Percentiles rank a stretch among this genome's conserved stretches.
These are phyloP conservation scores for Leptopterna dolabrata DNA, from an alignment of 2,888 invertebrate species.

Conservation along the genomic window DNA sequence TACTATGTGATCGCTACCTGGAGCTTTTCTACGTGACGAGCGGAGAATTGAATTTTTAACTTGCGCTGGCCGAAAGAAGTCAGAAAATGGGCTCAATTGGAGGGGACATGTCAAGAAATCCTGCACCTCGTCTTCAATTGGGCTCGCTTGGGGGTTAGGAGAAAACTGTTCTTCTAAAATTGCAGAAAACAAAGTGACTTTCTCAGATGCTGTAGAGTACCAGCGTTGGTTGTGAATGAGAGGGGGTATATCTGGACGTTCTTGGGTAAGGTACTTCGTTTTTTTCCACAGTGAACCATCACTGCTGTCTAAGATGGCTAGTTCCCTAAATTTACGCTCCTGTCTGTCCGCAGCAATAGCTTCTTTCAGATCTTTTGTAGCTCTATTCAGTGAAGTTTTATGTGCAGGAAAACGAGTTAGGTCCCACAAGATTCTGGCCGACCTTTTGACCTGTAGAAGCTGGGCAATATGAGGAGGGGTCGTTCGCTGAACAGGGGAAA, in stretches of 20 bases:
- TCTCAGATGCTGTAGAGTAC: neutral
- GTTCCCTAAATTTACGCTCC: too few relatives aligned
- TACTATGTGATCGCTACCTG: too few relatives aligned
- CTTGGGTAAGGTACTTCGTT: neutral
- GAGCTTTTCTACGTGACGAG: too few relatives aligned
- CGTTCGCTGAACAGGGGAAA: neutral
- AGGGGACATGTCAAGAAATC: too few relatives aligned
- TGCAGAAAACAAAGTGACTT: neutral
- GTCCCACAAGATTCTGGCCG: neutral
- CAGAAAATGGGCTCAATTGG: too few relatives aligned
- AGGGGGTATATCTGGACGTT: neutral
- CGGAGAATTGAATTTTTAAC: too few relatives aligned
- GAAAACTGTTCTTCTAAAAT: neutral
- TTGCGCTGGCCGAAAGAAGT: too few relatives aligned
- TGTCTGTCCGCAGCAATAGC: neutral
- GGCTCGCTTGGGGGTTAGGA: neutral
- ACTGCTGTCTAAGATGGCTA: too few relatives aligned
- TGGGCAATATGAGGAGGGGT: neutral
- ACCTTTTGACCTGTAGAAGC: constrained; percentile 5
- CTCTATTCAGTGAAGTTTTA: constrained; percentile 24
- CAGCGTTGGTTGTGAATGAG: neutral
- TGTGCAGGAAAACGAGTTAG: too few relatives aligned
- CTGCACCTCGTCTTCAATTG: too few relatives aligned
- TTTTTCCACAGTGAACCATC: too few relatives aligned
- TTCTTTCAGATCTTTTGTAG: constrained; percentile 27